Percentiles rank a stretch among this genome's conserved stretches.
These are phyloP conservation scores for Ranitomeya variabilis DNA, from an alignment of 2,113 vertebrate species.

Conservation along the genomic window DNA sequence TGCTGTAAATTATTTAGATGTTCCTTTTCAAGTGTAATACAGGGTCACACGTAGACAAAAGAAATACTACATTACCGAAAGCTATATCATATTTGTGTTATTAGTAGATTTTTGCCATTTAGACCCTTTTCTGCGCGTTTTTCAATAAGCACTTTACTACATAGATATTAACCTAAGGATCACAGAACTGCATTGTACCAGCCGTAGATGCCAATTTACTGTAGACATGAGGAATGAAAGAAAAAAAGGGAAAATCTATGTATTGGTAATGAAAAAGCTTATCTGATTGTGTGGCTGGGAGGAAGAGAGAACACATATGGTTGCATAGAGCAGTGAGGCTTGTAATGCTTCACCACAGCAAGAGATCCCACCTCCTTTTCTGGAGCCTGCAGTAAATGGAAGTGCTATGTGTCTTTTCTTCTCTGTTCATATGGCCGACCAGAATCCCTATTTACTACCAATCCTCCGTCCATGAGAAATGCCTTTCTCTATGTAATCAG, in stretches of 20 bases:
- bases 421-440: conserved; percentile 32
- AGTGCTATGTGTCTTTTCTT: conserved; percentile 34
- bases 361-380: conserved; percentile 34
- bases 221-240: neutral
- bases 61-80: neutral
- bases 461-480: conserved; percentile 35
- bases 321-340: conserved; percentile 40
- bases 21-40: neutral
- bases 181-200: neutral
- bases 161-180: neutral
- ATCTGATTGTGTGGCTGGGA: conserved; percentile 43
- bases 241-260: neutral
- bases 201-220: neutral
- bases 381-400: conserved; percentile 52
- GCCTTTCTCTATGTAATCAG: conserved; percentile 44
- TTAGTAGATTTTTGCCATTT: neutral
- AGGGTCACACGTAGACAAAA: neutral
- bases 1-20: neutral
- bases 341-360: conserved; percentile 38
- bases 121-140: neutral
- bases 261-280: conserved; percentile 16
- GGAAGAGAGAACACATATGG: conserved; percentile 49
- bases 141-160: neutral
- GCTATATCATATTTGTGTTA: neutral
- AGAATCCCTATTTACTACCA: conserved; percentile 9